Evolutionary conservation across 2,888 invertebrate species (phyloP), one percentile per base, ranked within the genome.

Genomic region (Lasiommata megera): DNA sequence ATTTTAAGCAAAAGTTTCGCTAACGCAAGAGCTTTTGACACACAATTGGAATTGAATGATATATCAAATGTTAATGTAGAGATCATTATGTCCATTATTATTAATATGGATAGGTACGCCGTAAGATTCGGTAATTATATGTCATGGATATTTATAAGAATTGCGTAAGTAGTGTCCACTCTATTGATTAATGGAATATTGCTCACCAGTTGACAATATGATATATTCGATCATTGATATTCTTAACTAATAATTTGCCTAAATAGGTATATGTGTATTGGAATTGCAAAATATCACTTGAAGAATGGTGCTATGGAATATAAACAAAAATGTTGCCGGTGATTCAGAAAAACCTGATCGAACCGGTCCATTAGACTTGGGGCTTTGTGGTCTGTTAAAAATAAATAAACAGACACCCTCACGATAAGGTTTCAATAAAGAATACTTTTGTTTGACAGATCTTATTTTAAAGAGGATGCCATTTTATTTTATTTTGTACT

Each of bases 341-440:
- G 68, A 71, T 70, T 76, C 73, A 68, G 72, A 77, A 79, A 79
- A 79, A 72, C 63, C 77, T 70, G 74, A 79, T 77, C 71, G 73
- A 82, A 84, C 83, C 82, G 82, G 86, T 84, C 80, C 76, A 75
- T 76, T 77, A 74, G 74, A 73, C 64, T 67, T 71, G 71, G 73
- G 76, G 73, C 73, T 77, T 74, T 72, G 70, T 74, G 71, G 74
- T 72, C 63, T 60, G 76, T 65, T 77, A 79, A 83, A 83, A 76
- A 70, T 72, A 78, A 79, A 79, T 73, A 82, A 83, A 80, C 79
- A 67, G 65, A 74, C 72, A 70, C 73, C 72, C 64, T 72, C 61
- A 64, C 66, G 66, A 58, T 65, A 65, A 66, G 63, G 59, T 69
- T 67, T 69, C 69, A 67, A 74, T 71, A 73, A 70, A 73, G 72